phyloP scores from a whole-genome alignment of 2,888 invertebrate genomes.

The Rhagonycha fulva region DNA sequence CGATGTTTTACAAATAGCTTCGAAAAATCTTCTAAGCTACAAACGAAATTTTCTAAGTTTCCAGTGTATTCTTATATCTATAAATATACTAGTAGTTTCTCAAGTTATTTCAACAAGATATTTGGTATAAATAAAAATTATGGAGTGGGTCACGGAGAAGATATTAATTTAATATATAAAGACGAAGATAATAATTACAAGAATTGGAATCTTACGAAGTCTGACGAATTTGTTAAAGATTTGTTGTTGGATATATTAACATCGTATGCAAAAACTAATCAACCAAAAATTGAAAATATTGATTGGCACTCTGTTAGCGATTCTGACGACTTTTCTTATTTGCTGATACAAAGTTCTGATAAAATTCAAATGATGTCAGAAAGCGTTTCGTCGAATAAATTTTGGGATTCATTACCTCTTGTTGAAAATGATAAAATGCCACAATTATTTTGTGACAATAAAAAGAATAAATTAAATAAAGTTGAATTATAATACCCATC shows the following conservation, averaged over 20 bases:
- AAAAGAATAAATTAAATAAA: neutral
- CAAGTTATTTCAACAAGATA: neutral
- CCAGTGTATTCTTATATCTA: constrained; percentile 61
- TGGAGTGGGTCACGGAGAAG: constrained; percentile 1
- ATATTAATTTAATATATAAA: neutral
- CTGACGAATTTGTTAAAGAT: constrained; percentile 7
- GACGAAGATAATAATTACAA: neutral
- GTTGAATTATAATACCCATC: neutral
- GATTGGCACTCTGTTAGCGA: neutral
- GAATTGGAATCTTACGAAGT: neutral
- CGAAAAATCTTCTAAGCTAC: constrained; percentile 60
- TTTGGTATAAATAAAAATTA: neutral
- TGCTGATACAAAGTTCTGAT: neutral
- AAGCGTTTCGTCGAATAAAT: neutral
- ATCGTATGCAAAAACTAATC: constrained; percentile 5
- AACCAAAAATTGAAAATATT: neutral
- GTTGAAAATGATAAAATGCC: constrained; percentile 34
- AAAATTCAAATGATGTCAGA: neutral
- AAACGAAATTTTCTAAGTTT: constrained; percentile 58
- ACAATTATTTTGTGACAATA: neutral
- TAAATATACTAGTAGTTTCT: neutral
- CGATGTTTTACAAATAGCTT: constrained; percentile 61
- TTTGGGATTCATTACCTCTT: neutral
- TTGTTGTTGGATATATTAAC: neutral
- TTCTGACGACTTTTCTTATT: neutral